phyloP scores from a whole-genome alignment of 2,888 invertebrate species.

The Prostheceraeus crozeri region DNA sequence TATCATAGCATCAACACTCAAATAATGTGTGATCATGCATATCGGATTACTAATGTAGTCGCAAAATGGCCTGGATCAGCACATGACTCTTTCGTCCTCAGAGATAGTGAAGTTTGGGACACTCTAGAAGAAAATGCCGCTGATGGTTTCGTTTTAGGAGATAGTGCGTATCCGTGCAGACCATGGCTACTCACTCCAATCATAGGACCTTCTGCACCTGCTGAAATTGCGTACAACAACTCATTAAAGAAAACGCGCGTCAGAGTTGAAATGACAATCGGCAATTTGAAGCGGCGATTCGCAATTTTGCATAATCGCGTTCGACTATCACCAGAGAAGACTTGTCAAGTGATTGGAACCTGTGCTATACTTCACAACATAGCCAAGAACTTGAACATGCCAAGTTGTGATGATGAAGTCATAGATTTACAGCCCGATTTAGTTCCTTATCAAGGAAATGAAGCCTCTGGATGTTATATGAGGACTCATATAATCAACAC shows the following conservation, averaged over 20 bases:
- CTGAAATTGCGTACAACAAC: conserved; percentile 32
- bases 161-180: conserved; percentile 38
- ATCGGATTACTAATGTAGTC: conserved; percentile 39
- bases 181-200: conserved; percentile 38
- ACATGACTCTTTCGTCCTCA: conserved; percentile 42
- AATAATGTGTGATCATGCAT: conserved; percentile 39
- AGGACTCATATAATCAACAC: conserved; percentile 9
- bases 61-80: conserved; percentile 43
- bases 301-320: conserved; percentile 28
- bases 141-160: conserved; percentile 32
- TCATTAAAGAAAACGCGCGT: conserved; percentile 34
- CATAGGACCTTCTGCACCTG: conserved; percentile 19
- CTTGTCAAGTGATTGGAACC: conserved; percentile 33
- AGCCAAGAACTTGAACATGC: conserved; percentile 10
- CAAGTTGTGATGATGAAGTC: not conserved
- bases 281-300: conserved; percentile 34
- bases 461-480: not conserved
- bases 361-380: conserved; percentile 12
- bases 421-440: not conserved
- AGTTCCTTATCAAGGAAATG: conserved; percentile 12
- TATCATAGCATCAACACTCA: conserved; percentile 44
- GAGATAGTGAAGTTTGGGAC: conserved; percentile 35
- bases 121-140: conserved; percentile 36
- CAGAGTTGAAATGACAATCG: conserved; percentile 33
- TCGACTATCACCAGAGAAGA: conserved; percentile 32